phyloP scores from a whole-genome alignment of 2,797 vertebrate genomes.

The Eulemur mongoz region DNA sequence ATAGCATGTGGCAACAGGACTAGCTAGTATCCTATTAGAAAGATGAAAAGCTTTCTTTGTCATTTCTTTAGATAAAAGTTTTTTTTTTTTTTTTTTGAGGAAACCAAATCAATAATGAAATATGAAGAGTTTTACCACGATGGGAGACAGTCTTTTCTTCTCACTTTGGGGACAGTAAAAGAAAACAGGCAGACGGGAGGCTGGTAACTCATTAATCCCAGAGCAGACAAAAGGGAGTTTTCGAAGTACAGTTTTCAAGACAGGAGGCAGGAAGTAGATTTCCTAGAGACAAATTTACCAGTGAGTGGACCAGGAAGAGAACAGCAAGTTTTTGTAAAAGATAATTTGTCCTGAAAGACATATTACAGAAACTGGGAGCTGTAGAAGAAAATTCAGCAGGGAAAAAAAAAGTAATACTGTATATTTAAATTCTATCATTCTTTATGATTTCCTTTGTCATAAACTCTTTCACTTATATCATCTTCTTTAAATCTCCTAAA shows the following conservation, averaged over 20 bases:
- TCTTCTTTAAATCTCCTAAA: neutral
- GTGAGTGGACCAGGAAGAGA: neutral
- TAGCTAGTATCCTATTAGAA: neutral
- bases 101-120: neutral
- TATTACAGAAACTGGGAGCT: neutral
- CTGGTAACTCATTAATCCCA: rapidly evolving
- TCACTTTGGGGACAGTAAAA: neutral
- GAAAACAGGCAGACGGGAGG: rapidly evolving
- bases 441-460: neutral
- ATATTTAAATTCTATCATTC: neutral
- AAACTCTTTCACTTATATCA: neutral
- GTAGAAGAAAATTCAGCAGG: neutral
- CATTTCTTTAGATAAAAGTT: neutral
- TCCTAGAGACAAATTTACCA: neutral
- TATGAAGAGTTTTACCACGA: neutral
- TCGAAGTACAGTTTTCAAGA: neutral
- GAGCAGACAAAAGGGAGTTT: neutral
- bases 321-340: neutral
- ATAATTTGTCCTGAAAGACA: neutral
- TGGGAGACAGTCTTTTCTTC: neutral
- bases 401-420: neutral
- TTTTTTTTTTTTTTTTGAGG: neutral
- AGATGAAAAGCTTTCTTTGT: neutral
- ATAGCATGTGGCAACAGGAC: neutral
- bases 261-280: neutral